Evolutionary conservation across 2,888 invertebrate species (phyloP), one percentile per base, ranked within the genome.

Genomic region (Drosophila quasianomalipes): DNA sequence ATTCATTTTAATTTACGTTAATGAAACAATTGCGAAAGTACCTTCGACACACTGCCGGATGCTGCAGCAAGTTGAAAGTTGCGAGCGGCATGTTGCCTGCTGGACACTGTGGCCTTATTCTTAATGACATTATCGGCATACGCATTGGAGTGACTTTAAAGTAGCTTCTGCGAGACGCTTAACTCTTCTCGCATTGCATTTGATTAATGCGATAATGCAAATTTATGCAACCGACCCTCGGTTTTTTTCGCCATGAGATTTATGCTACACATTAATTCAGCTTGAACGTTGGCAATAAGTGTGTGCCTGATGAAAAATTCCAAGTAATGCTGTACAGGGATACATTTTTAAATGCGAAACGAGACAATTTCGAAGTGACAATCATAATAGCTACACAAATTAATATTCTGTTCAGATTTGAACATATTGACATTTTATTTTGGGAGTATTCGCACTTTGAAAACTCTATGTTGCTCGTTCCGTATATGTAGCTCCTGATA

Each of bases 141-240:
- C 73, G 85, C 71, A 74, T 65, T 73, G 76, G 80, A 89, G 77
- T 74, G 66, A 76, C 68, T 77, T 62, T 37, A 9, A 67, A 64
- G 30, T 57, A 54, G 65, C 49, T 59, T 65, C 35, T 39, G 59
- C 60, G 58, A 59, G 61, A 55, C 44, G 65, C 65, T 84, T 60
- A 58, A 53, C 70, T 62, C 67, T 37, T 55, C 57, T 53, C 72
- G 82, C 57, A 67, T 66, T 82, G 89, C 77, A 67, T 89, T 89
- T 85, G 89, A 85, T 85, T 89, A 85, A 89, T 89, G 84, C 71
- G 77, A 85, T 89, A 86, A 85, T 86, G 89, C 72, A 89, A 85
- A 85, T 89, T 86, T 89, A 86, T 89, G 87, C 70, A 75, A 70
- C 68, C 74, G 69, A 69, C 65, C 68, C 39, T 51, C 66, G 57